Evolutionary conservation across 2,888 invertebrate genomes (phyloP), one percentile per base, ranked within the genome.

Genomic region (Slavum lentiscoides): DNA sequence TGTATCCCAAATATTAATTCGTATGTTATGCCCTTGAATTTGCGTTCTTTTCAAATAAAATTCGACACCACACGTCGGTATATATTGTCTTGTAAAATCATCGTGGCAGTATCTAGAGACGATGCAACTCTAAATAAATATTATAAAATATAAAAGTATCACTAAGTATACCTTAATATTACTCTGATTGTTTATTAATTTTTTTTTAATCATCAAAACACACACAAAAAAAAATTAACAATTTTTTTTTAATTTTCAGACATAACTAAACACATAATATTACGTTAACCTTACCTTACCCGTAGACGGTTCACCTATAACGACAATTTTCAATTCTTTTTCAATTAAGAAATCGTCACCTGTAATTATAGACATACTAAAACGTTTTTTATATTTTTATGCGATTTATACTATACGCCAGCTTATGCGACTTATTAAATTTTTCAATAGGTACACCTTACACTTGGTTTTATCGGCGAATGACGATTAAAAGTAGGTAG

Each of bases 1-100:
- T 77, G 96, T 90, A 86, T 96, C 96, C 88, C 94, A 94, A 53
- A 96, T 89, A 86, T 94, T 91, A 75, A 94, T 86, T 43, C 92
- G 91, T 70, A 92, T 90, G 84, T 91, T 89, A 75, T 88, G 88
- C 21, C 86, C 86, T 82, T 91, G 89, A 70, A 92, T 85, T 82
- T 88, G 86, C 64, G 91, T 87, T 85, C 91, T 88, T 85, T 91
- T 91, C 70, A 91, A 88, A 85, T 91, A 91, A 86, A 93, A 93
- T 85, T 93, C 93, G 17, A 93, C 89, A 2, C 93, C 93, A 49
- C 91, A 87, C 1, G 92, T 92, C 83, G 91, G 91, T 85, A 88
- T 88, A 84, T 90, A 89, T 83, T 89, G 89, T 77, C 89, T 87
- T 39, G 88, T 87, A 84, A 91, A 92, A 84, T 91, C 90, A 84